These are phyloP conservation scores for Eupithecia tripunctaria DNA, from an alignment of 2,888 invertebrate species.

Conservation along the genomic window DNA sequence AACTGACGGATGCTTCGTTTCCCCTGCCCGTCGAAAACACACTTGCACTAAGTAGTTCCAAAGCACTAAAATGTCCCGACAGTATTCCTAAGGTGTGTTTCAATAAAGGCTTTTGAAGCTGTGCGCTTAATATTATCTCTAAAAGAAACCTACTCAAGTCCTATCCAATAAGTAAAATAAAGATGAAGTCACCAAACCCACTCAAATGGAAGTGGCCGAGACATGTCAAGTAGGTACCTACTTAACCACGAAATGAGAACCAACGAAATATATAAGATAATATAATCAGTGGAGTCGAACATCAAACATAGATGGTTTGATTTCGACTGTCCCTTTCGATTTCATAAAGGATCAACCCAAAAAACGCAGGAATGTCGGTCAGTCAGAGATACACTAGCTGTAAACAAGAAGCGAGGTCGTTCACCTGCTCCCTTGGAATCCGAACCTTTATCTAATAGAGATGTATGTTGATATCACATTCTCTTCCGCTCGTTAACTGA, in stretches of 20 bases:
- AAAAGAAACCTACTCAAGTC: no score
- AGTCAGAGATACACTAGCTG: not conserved
- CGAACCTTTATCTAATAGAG: not conserved
- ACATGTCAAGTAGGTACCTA: not conserved
- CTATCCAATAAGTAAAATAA: not conserved
- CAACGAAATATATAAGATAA: not conserved
- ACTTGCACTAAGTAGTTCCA: not conserved
- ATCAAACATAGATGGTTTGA: not conserved
- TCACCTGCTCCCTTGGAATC: slow-evolving; percentile 26
- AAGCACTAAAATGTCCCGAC: not conserved
- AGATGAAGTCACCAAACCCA: not conserved
- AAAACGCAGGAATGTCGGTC: slow-evolving; percentile 25
- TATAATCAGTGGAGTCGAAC: not conserved
- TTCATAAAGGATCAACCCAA: slow-evolving; percentile 6
- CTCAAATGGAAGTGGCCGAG: not conserved
- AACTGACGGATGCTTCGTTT: not conserved
- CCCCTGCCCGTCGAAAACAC: not conserved
- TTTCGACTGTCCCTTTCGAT: slow-evolving; percentile 4
- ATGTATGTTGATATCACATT: slow-evolving; percentile 1
- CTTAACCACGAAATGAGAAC: not conserved
- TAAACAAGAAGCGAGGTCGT: slow-evolving; percentile 18
- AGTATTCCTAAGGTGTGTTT: not conserved
- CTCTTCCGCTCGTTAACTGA: slow-evolving; percentile 8
- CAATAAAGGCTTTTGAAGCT: not conserved
- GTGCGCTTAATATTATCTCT: not conserved